These are phyloP conservation scores for Drosophila bifasciata DNA, from an alignment of 1,140 invertebrate species.

Conservation along the genomic window DNA sequence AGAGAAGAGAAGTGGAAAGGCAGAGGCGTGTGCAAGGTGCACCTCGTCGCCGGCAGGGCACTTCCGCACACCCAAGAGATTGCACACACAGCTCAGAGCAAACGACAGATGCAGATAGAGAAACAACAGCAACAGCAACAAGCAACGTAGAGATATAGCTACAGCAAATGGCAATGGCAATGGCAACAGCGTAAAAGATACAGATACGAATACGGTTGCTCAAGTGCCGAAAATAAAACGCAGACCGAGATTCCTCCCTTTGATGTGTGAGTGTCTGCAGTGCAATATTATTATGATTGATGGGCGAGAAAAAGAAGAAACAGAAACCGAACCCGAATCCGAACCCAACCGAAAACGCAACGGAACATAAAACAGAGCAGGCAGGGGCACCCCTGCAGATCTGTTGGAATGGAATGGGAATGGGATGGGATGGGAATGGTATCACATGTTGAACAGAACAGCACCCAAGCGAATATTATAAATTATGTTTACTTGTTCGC, in stretches of 20 bases:
- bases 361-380: slow-evolving; percentile 11
- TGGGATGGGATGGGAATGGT: slow-evolving; percentile 31
- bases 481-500: slow-evolving; percentile 70
- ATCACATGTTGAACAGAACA: slow-evolving; percentile 37
- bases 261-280: slow-evolving; percentile 44
- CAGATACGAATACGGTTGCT: slow-evolving; percentile 41
- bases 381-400: not conserved
- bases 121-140: slow-evolving; percentile 11
- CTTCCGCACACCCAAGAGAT: slow-evolving; percentile 50
- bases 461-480: slow-evolving; percentile 53
- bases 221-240: slow-evolving; percentile 73
- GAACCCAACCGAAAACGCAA: not conserved
- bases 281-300: slow-evolving; percentile 72
- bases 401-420: slow-evolving; percentile 21
- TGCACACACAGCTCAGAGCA: slow-evolving; percentile 1
- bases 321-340: slow-evolving; percentile 15
- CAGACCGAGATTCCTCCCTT: slow-evolving; percentile 55
- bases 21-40: slow-evolving; percentile 18
- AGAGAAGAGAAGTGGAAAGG: not conserved
- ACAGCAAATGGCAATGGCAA: slow-evolving; percentile 17
- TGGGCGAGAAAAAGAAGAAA: slow-evolving; percentile 49
- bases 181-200: slow-evolving; percentile 18
- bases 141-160: slow-evolving; percentile 4
- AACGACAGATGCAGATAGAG: slow-evolving; percentile 20
- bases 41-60: slow-evolving; percentile 29